Evolutionary conservation across 1,140 invertebrate species (phyloP), one percentile per base, ranked within the genome.

Genomic region (Capitella teleta): DNA sequence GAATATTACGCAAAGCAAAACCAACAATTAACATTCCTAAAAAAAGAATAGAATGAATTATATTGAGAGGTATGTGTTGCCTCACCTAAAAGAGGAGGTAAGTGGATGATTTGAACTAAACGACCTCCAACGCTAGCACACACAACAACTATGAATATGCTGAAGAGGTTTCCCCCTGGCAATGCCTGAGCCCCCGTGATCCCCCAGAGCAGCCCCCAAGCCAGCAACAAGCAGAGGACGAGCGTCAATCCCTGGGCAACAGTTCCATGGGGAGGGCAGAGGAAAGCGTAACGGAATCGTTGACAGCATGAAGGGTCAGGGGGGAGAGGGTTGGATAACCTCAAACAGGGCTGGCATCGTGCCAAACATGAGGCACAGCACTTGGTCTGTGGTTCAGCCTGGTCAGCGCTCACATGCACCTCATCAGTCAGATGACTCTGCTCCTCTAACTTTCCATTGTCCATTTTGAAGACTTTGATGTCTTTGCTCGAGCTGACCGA

Each of bases 91-190:
- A 95, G 74, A 0, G 87, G 79, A 5, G 90, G 90, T 51, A 94
- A 70, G 2, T 81, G 83, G n/a, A 84, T 79, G 25, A 87, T 68
- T n/a, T n/a, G n/a, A n/a, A n/a, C 23, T 80, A 80, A 51, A 82
- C 70, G 57, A 85, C 67, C 78, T 83, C 85, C 37, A 87, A 88
- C 5, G 82, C 86, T 55, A 90, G 81, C 68, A 87, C 79, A 1
- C 85, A 83, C 4, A 41, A 36, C 2, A 70, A 91, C 79, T 18
- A 68, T 45, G 5, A 70, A 40, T 2, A 93, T 70, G 51, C 80
- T 79, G 60, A 87, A 92, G 2, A 90, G 70, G 55, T 84, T 82
- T 2, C 86, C 86, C 10, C 85, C 85, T 8, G 67, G 67, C 2
- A 85, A 80, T 1, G 83, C 85, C 25, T 83, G 80, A 1, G 80